Base-by-base conservation (phyloP, 2,888 invertebrate genomes). In the Pollenia angustigena region DNA sequence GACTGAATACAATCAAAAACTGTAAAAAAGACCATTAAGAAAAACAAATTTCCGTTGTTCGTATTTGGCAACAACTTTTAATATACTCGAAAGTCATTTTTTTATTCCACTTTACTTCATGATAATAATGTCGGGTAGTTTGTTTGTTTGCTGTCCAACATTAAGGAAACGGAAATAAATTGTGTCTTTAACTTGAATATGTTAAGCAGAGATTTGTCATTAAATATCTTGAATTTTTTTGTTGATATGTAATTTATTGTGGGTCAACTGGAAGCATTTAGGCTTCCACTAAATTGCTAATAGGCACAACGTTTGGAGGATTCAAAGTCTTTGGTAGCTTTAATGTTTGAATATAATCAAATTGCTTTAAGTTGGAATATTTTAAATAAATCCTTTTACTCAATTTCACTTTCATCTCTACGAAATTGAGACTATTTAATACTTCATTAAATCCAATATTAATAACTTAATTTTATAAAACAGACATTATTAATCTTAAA, bases 31-130 rank as follows among this genome's bases (percentile, higher is more conserved):
- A 66, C n/a, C 14, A 78, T 78, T 46, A 78, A 78, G 48, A 66
- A 78, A 83, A 83, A 83, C 72, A 72, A 84, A 84, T 84, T 84
- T 84, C 84, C 84, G 72, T 68, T 68, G 54, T 62, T 69, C 62
- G 62, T 64, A 71, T 60, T 75, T 50, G 52, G 32, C 9, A 16
- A 69, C 16, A 46, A 75, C 56, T 64, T 78, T 83, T 83, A 83
- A 84, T 72, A 72, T 72, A 79, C 79, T 23, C 50, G 16, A 42
- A 66, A 58, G 42, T 54, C 52, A 14, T 8, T 52, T 68, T 48
- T 72, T 58, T 58, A 4, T 1, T 58, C 18, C 42, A 40, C 9
- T 11, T 50, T 6, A 10, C 4, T 16, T 16, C 14, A 42, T 42
- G 16, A 60, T 50, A 74, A 60, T 58, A 40, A 68, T 58, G 72